Conservation (phyloP, 2,113 vertebrate genomes). For the Callospermophilus lateralis region DNA sequence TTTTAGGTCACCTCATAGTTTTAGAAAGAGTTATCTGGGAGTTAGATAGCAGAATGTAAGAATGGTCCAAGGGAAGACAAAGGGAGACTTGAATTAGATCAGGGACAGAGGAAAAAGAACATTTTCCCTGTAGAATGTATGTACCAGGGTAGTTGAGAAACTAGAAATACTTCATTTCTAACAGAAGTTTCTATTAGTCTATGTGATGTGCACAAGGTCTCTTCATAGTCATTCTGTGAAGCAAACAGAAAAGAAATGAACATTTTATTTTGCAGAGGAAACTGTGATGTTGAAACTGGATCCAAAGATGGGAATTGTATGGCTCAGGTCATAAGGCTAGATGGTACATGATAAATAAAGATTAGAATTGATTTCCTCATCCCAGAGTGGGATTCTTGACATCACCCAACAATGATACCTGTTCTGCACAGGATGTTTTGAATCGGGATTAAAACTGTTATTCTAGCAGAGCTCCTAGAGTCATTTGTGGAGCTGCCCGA, state of each 20-base stretch:
- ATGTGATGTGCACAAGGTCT: not conserved
- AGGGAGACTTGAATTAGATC: not conserved
- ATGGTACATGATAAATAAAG: not conserved
- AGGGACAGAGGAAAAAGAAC: not conserved
- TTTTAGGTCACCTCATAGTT: not conserved
- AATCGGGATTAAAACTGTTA: not conserved
- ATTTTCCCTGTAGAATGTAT: not conserved
- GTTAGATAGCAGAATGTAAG: not conserved
- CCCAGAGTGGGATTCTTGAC: not conserved
- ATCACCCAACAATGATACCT: not conserved
- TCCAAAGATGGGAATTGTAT: not conserved
- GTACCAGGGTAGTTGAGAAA: not conserved
- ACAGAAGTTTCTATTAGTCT: not conserved
- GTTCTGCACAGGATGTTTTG: not conserved
- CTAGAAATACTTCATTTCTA: not conserved
- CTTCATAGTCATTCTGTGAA: not conserved
- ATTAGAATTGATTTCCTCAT: not conserved
- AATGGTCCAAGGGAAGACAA: not conserved
- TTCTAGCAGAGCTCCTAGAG: not conserved
- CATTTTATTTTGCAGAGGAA: not conserved
- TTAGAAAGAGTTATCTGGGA: not conserved
- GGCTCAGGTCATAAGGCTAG: not conserved
- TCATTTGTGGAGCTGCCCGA: not conserved
- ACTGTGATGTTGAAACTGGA: not conserved
- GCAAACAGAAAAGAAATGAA: conserved; percentile 41